Percentiles rank a stretch among this genome's conserved stretches.
Conservation (phyloP, 2,797 vertebrate species). For the Pogoniulus pusillus region DNA sequence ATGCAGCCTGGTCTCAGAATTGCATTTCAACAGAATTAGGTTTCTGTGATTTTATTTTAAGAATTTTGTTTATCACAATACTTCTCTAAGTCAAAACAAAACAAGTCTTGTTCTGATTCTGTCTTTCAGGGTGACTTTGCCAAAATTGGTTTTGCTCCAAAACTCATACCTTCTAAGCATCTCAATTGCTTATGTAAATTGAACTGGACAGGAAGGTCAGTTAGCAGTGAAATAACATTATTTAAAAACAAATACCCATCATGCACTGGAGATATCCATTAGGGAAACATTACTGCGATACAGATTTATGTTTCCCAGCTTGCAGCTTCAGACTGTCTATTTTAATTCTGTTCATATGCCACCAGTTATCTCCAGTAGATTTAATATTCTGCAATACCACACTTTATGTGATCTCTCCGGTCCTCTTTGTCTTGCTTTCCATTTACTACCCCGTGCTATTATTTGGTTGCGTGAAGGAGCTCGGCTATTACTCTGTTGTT, state of each 20-base stretch:
- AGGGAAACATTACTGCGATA: conserved; percentile 42
- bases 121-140: not conserved
- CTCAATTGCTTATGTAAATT: conserved; percentile 41
- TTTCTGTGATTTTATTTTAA: not conserved
- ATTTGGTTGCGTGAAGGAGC: conserved; percentile 20
- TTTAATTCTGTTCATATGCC: conserved; percentile 61
- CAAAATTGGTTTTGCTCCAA: not conserved
- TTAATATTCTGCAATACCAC: conserved; percentile 37
- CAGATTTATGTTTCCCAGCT: conserved; percentile 46
- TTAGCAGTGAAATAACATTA: conserved; percentile 55
- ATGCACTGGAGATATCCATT: conserved; percentile 18
- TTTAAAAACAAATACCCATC: conserved; percentile 53
- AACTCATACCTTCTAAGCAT: not conserved
- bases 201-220: conserved; percentile 24
- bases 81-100: conserved; percentile 13
- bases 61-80: not conserved
- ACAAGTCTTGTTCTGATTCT: not conserved
- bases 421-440: conserved; percentile 31
- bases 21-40: not conserved
- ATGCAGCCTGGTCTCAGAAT: not conserved
- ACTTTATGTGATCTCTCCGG: conserved; percentile 39
- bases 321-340: conserved; percentile 38
- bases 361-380: conserved; percentile 35
- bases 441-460: conserved; percentile 27
- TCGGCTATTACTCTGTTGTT: conserved; percentile 29